Conservation (phyloP, 2,888 invertebrate species). For the Pterostichus niger region DNA sequence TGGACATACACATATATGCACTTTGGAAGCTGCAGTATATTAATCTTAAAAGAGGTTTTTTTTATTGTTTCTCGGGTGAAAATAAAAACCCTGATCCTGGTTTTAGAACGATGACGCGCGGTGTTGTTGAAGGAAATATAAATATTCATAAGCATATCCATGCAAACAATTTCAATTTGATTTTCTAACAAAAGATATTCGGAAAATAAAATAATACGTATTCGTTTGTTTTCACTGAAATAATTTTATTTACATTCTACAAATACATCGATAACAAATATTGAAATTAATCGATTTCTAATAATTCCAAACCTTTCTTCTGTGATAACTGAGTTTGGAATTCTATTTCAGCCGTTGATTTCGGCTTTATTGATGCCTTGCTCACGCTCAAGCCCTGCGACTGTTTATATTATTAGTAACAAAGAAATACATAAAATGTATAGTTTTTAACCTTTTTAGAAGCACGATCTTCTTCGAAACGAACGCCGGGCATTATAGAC, state of each 20-base stretch:
- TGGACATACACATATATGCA: constrained; percentile 35
- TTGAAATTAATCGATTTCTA: constrained; percentile 42
- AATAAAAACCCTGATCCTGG: constrained; percentile 2
- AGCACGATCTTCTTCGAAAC: constrained; percentile 68
- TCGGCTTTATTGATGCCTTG: constrained; percentile 68
- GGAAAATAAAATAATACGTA: constrained; percentile 17
- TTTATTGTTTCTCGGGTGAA: constrained; percentile 31
- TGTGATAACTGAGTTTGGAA: constrained; percentile 38
- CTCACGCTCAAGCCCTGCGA: constrained; percentile 20
- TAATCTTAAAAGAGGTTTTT: constrained; percentile 18
- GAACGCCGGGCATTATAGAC: constrained; percentile 78
- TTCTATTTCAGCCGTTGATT: constrained; percentile 44
- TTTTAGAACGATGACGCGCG: constrained; percentile 15
- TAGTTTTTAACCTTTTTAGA: not conserved
- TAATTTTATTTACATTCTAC: constrained; percentile 20
- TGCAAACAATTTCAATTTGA: constrained; percentile 18
- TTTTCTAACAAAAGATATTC: constrained; percentile 18
- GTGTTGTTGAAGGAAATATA: constrained; percentile 13
- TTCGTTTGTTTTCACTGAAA: constrained; percentile 27
- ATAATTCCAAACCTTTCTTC: constrained; percentile 51
- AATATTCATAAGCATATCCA: constrained; percentile 11
- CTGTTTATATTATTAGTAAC: not conserved
- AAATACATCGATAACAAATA: constrained; percentile 29
- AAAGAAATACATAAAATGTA: not conserved
- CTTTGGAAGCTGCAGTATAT: constrained; percentile 42